A percentile compares a stretch with the other conserved stretches of the same genome.
phyloP scores from a whole-genome alignment of 2,797 vertebrate genomes.

The Esox masquinongy region DNA sequence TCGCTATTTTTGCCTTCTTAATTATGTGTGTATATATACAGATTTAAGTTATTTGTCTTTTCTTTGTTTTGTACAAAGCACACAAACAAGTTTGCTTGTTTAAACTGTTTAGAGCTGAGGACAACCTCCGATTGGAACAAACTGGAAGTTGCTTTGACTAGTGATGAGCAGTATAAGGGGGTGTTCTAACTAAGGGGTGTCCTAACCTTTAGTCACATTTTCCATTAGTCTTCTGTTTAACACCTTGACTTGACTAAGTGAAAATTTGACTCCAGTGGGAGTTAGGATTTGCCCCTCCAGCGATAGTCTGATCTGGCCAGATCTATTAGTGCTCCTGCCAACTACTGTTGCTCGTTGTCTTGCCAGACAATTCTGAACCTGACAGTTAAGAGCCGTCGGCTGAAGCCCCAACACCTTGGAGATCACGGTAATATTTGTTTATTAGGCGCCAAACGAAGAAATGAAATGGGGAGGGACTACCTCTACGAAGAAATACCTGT shows the following conservation, averaged over 20 bases:
- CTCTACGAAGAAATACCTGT: not conserved
- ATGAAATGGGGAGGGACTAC: not conserved
- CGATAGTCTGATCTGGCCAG: not conserved
- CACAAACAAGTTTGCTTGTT: constrained; percentile 46
- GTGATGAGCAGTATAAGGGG: not conserved
- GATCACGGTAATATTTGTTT: not conserved
- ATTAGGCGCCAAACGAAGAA: not conserved
- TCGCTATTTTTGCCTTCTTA: constrained; percentile 71
- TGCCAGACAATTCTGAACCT: not conserved
- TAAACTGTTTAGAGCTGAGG: constrained; percentile 39
- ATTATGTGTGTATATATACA: constrained; percentile 72
- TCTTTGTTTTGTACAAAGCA: constrained; percentile 61
- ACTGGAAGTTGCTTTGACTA: not conserved
- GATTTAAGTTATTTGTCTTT: constrained; percentile 76
- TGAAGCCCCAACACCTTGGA: not conserved
- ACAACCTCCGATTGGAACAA: too few species aligned
- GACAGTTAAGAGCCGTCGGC: not conserved
- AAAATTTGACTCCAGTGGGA: not conserved
- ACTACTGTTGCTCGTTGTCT: not conserved
- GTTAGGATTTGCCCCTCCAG: not conserved
- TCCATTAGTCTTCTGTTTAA: not conserved
- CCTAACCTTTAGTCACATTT: not conserved
- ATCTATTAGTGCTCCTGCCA: not conserved
- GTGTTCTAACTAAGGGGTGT: not conserved
- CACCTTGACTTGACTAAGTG: not conserved